Evolutionary conservation across 2,797 vertebrate genomes (phyloP), one percentile per base, ranked within the genome.

Genomic region (Danio choprae): DNA sequence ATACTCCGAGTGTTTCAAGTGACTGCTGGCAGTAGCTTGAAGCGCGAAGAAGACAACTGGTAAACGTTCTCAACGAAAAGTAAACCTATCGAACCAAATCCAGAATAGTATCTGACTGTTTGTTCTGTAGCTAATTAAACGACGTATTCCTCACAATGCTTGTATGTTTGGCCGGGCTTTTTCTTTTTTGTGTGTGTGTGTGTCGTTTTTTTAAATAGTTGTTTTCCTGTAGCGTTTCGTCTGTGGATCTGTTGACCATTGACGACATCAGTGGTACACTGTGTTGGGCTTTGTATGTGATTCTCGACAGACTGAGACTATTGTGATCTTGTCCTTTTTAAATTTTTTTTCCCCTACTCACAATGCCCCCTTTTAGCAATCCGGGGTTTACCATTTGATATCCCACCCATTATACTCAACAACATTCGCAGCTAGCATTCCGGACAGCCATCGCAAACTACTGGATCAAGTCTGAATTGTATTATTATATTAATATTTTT

Each of bases 1-100:
- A 85, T 85, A 86, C 85, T 86, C 86, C 84, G 83, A 86, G 65
- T 46, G 86, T 83, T 87, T 80, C 43, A 0, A 87, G 88, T 89
- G 77, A 86, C 94, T 94, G 94, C 94, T 92, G 94, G 94, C 93
- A 93, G 93, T 85, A 73, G 87, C 86, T 79, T 71, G 3, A 36
- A 85, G 87, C 81, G 41, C 81, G 78, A 73, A 46, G 87, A 87
- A 87, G 86, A 87, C 87, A 87, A 88, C 69, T 85, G 40, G 13
- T 82, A 74, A 77, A 83, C 83, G 70, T 82, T 68, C 80, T 83
- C 85, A 40, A 36, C 65, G 86, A 82, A 88, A 72, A 9, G 7
- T 46, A 7, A 46, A 7, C 44, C 5, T 59, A 84, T 85, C 65
- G 77, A 76, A 74, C 74, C 79, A 71, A 80, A 85, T 77, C 81